A percentile compares a stretch with the other conserved stretches of the same genome.
Conservation (phyloP, 2,888 invertebrate genomes). For the Helicoverpa assulta region DNA sequence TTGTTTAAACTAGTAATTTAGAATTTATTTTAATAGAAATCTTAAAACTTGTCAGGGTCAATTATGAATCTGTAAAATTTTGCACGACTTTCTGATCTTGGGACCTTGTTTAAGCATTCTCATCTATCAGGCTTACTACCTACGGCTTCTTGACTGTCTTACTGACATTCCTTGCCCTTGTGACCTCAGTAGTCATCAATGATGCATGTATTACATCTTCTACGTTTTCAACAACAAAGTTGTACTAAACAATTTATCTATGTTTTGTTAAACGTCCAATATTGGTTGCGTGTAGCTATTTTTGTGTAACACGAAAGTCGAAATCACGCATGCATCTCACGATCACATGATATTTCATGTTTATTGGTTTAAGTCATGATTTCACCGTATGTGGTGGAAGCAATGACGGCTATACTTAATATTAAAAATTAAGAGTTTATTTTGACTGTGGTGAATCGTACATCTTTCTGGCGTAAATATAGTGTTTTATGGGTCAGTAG, state of each 20-base stretch:
- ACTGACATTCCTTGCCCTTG: conserved; percentile 3
- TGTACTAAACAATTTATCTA: conserved; percentile 69
- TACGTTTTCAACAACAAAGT: conserved; percentile 60
- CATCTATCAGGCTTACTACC: not conserved
- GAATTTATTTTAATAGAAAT: no score
- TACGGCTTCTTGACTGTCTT: not conserved
- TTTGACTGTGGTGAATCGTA: conserved; percentile 78
- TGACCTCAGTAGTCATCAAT: conserved; percentile 33
- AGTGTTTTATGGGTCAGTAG: conserved; percentile 76
- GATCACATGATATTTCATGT: conserved; percentile 85
- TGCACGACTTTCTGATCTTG: not conserved
- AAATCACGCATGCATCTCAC: conserved; percentile 81
- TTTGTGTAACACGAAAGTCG: conserved; percentile 76
- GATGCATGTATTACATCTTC: conserved; percentile 52
- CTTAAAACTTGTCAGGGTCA: no score
- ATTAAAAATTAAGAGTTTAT: conserved; percentile 83
- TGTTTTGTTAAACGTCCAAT: conserved; percentile 70
- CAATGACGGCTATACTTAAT: conserved; percentile 81
- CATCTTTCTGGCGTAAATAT: conserved; percentile 73
- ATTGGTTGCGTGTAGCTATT: conserved; percentile 80
- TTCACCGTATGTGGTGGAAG: conserved; percentile 85
- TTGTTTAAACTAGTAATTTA: no score
- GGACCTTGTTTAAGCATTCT: not conserved
- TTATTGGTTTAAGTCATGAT: conserved; percentile 88
- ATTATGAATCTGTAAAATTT: not conserved